Evolutionary conservation across 1,140 invertebrate genomes (phyloP), one percentile per base, ranked within the genome.

Genomic region (Neotoxoptera formosana): DNA sequence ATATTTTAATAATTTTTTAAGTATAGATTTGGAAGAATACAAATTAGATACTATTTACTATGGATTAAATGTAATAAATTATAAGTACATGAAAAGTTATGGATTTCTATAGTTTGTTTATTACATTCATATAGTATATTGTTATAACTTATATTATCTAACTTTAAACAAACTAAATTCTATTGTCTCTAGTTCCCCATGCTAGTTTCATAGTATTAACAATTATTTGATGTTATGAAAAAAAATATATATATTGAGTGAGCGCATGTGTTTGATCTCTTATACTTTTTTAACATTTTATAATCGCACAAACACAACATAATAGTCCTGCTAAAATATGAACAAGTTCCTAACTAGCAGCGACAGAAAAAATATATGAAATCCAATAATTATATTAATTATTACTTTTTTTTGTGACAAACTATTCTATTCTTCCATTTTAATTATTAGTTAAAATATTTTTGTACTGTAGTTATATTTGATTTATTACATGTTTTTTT

Each of bases 351-450:
- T 90, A 60, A 45, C 25, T 56, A 90, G 88, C 30, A 20, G 20
- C 23, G 14, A 56, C 30, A 86, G 23, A 34, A 51, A 34, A 56
- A 34, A 34, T 36, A 41, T 60, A 60, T 9, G 7, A 67, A 67
- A 90, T 89, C 87, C 76, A 86, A 89, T 56, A 25, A 48, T 36
- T 89, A 56, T 89, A 76, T 89, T 89, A 56, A 48, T 56, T 88
- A 30, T 88, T 88, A 48, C 20, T 51, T 47, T 88, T 34, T 23
- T 56, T 53, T 90, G 3, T 30, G n/a, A 90, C 36, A 45, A 45
- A 56, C 53, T 90, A 86, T 51, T 88, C 30, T 90, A 67, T 67
- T 90, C 89, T 90, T 90, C 89, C 89, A 90, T 60, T 90, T 90
- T 90, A 90, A 90, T 90, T 67, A 67, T 47, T 90, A 90, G 36